These are phyloP conservation scores for Rattus norvegicus DNA, from an alignment of 2,113 vertebrate genomes.

Conservation along the genomic window DNA sequence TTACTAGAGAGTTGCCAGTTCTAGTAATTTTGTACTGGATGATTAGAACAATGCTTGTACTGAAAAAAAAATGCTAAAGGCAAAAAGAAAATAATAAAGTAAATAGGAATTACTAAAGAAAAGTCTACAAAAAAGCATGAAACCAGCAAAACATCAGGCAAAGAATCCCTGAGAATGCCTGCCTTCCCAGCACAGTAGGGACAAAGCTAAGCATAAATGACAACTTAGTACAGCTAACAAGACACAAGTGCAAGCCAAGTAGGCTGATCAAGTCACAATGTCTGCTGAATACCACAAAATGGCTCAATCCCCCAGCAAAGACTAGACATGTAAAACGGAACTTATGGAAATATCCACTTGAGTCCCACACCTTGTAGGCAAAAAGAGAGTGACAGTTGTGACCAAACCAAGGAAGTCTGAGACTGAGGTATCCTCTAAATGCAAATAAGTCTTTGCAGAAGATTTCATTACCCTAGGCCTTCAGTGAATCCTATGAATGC, in stretches of 20 bases:
- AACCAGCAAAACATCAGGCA: background rate
- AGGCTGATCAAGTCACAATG: background rate
- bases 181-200: background rate
- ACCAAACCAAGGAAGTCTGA: background rate
- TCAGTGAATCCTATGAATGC: background rate
- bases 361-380: background rate
- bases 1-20: constrained; percentile 21
- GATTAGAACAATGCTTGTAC: constrained; percentile 12
- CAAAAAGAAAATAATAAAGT: background rate
- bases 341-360: background rate
- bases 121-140: background rate
- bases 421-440: background rate
- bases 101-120: background rate
- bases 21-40: background rate
- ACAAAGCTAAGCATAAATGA: background rate
- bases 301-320: background rate
- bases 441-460: background rate
- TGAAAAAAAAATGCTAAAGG: constrained; percentile 17
- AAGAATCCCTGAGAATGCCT: background rate
- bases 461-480: background rate
- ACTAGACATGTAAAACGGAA: background rate
- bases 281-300: background rate
- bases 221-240: background rate
- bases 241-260: background rate
- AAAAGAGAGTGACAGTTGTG: background rate